Percentiles rank a stretch among this genome's conserved stretches.
Conservation (phyloP, 2,797 vertebrate genomes). For the Artibeus lituratus region DNA sequence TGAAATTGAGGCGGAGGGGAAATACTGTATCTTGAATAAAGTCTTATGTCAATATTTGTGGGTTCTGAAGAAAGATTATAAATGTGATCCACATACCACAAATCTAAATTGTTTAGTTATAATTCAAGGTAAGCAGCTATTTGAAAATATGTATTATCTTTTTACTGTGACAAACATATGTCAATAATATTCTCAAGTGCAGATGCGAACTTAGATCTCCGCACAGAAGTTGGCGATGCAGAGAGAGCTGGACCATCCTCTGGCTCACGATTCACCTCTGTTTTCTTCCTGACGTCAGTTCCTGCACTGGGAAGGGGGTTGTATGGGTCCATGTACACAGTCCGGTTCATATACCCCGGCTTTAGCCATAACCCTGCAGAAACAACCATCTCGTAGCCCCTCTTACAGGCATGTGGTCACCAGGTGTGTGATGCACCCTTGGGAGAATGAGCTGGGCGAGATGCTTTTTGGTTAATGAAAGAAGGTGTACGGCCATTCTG, state of each 20-base stretch:
- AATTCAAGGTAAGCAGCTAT: background rate
- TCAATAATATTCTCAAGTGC: background rate
- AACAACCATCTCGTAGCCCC: background rate
- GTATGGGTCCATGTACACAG: background rate
- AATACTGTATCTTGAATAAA: background rate
- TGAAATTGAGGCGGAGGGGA: background rate
- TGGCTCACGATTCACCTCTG: fast-evolving
- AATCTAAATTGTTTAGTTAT: background rate
- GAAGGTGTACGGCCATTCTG: background rate
- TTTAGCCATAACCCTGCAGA: background rate
- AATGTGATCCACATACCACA: background rate
- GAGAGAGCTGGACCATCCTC: no score
- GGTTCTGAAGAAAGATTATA: background rate
- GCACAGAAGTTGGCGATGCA: background rate
- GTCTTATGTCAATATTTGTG: background rate
- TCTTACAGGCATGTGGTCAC: background rate
- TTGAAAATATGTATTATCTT: background rate
- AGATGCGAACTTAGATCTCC: background rate
- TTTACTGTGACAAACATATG: background rate
- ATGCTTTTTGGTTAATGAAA: background rate
- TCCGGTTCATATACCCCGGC: fast-evolving
- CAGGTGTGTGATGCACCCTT: fast-evolving
- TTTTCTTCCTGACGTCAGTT: background rate
- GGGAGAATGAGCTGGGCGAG: fast-evolving
- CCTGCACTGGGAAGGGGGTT: background rate